A percentile compares a stretch with the other conserved stretches of the same genome.
Conservation (phyloP, 1,140 invertebrate genomes). For the Maniola jurtina region DNA sequence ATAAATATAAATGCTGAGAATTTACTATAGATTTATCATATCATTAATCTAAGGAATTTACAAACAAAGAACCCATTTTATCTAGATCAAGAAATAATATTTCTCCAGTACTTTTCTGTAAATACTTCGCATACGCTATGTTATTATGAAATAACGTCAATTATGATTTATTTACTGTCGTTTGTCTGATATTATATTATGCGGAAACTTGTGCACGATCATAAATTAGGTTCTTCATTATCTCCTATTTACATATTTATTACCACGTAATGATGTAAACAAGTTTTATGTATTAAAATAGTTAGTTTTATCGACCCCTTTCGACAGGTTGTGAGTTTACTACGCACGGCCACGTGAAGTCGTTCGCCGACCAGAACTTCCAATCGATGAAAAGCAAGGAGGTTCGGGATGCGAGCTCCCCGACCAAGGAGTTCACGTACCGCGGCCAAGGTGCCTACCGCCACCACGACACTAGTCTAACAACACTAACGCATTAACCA, state of each 20-base stretch:
- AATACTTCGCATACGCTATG: no score
- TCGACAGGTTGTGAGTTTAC: slow-evolving; percentile 73
- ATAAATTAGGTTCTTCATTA: no score
- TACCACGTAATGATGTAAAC: not conserved
- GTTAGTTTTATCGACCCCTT: slow-evolving; percentile 41
- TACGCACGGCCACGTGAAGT: slow-evolving; percentile 81
- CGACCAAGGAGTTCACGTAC: slow-evolving; percentile 81
- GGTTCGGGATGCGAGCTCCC: slow-evolving; percentile 86
- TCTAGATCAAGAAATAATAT: no score
- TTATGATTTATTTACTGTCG: not conserved
- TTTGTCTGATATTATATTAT: not conserved
- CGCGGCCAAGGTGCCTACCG: slow-evolving; percentile 70
- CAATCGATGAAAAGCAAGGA: slow-evolving; percentile 87
- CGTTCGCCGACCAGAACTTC: slow-evolving; percentile 86
- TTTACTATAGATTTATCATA: no score
- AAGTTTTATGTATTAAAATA: slow-evolving; percentile 3
- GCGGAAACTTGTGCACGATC: not conserved
- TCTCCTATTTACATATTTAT: no score
- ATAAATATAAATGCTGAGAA: no score
- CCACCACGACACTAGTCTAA: slow-evolving; percentile 52
- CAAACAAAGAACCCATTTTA: no score
- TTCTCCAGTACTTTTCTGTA: no score
- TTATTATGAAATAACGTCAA: no score
- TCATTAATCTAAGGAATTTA: no score
- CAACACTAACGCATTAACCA: slow-evolving; percentile 70